A percentile compares a stretch with the other conserved stretches of the same genome.
Conservation (phyloP, 2,888 invertebrate species). For the Kryphioiulus occultus region DNA sequence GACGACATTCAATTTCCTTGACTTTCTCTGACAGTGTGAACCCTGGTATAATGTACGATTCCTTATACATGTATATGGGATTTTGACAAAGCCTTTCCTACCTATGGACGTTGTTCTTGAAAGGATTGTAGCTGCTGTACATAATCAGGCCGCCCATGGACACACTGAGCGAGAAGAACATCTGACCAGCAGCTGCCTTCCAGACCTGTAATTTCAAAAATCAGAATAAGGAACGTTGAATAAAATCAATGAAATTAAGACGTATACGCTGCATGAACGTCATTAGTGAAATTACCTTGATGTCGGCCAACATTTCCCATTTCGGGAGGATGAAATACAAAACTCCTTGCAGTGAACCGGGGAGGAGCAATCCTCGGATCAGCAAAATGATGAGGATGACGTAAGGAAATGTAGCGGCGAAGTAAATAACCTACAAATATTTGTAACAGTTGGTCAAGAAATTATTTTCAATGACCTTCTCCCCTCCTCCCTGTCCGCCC, state of each 20-base stretch:
- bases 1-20: too few relatives aligned
- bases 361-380: conserved; percentile 70
- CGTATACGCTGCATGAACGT: background rate
- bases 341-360: conserved; percentile 78
- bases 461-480: too few relatives aligned
- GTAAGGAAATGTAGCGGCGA: conserved; percentile 87
- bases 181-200: conserved; percentile 64
- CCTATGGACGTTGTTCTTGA: conserved; percentile 63
- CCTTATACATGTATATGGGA: too few relatives aligned
- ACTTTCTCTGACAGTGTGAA: too few relatives aligned
- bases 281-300: conserved; percentile 67
- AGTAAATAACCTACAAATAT: conserved; percentile 66
- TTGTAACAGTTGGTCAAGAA: background rate
- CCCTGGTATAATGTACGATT: too few relatives aligned
- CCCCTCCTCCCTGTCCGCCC: too few relatives aligned
- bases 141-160: conserved; percentile 64
- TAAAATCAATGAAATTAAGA: background rate
- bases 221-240: background rate
- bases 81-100: conserved; percentile 56
- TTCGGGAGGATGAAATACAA: conserved; percentile 80
- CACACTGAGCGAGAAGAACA: conserved; percentile 64
- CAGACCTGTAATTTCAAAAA: conserved; percentile 60
- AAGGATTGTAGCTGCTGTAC: conserved; percentile 64
- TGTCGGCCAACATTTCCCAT: conserved; percentile 76
- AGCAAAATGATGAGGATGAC: conserved; percentile 78